These are phyloP conservation scores for Protodeltote pygarga DNA, from an alignment of 2,888 invertebrate genomes.

Conservation along the genomic window DNA sequence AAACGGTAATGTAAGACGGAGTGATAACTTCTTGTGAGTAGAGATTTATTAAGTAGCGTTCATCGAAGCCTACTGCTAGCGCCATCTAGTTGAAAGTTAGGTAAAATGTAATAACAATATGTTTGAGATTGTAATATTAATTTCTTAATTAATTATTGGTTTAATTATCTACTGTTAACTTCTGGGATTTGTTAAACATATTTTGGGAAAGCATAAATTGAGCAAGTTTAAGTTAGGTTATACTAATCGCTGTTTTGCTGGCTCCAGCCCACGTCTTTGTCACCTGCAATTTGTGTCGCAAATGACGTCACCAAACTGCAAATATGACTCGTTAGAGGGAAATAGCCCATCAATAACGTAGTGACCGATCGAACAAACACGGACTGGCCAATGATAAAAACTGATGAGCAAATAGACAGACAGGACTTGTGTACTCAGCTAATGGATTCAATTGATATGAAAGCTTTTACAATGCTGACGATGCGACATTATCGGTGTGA, in stretches of 20 bases:
- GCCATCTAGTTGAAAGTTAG: constrained; percentile 41
- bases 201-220: too few species aligned
- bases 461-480: constrained; percentile 85
- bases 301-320: constrained; percentile 52
- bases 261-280: constrained; percentile 46
- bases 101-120: too few species aligned
- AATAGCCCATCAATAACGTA: constrained; percentile 82
- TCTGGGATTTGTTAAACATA: too few species aligned
- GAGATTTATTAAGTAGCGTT: constrained; percentile 7
- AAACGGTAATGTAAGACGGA: constrained; percentile 38
- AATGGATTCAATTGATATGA: constrained; percentile 87
- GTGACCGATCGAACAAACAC: constrained; percentile 85
- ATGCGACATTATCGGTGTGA: constrained; percentile 72
- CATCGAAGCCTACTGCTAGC: constrained; percentile 16
- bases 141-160: neutral
- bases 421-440: constrained; percentile 84
- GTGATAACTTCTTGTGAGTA: constrained; percentile 20
- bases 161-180: neutral
- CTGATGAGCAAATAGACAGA: constrained; percentile 86
- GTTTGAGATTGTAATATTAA: too few species aligned
- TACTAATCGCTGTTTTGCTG: constrained; percentile 24
- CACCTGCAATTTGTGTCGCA: constrained; percentile 58
- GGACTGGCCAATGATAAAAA: constrained; percentile 85
- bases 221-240: too few species aligned
- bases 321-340: constrained; percentile 67